Percentiles rank a stretch among this genome's conserved stretches.
Conservation (phyloP, 2,797 vertebrate genomes). For the Rhinella marina region DNA sequence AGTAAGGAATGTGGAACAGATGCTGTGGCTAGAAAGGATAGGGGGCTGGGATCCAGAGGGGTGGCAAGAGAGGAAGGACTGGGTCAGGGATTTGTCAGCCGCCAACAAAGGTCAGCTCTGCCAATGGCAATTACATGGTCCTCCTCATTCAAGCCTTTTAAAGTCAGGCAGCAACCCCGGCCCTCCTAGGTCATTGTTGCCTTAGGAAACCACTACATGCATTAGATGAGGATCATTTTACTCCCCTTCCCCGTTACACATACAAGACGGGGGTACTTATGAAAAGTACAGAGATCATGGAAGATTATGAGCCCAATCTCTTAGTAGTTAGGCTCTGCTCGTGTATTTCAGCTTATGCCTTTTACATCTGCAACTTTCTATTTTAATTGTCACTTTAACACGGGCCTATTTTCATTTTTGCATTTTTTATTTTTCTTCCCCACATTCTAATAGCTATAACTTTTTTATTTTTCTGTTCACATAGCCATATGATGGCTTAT, state of each 20-base stretch:
- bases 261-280: neutral
- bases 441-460: too few relatives aligned
- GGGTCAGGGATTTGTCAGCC: slow-evolving; percentile 57
- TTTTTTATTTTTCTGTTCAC: neutral
- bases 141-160: neutral
- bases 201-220: slow-evolving; percentile 17
- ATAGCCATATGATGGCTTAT: too few relatives aligned
- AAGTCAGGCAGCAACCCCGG: neutral
- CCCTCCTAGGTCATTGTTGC: slow-evolving; percentile 15
- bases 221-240: slow-evolving; percentile 10
- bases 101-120: slow-evolving; percentile 59
- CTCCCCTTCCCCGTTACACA: neutral
- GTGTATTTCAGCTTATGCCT: neutral
- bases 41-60: neutral
- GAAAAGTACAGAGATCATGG: neutral
- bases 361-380: neutral
- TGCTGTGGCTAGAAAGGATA: slow-evolving; percentile 43
- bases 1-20: slow-evolving; percentile 61
- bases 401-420: neutral
- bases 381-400: neutral
- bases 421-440: too few relatives aligned
- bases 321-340: neutral
- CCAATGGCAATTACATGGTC: slow-evolving; percentile 58
- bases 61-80: slow-evolving; percentile 55
- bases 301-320: neutral